Evolutionary conservation across 2,888 invertebrate genomes (phyloP).

Genomic region (Brenthis ino): DNA sequence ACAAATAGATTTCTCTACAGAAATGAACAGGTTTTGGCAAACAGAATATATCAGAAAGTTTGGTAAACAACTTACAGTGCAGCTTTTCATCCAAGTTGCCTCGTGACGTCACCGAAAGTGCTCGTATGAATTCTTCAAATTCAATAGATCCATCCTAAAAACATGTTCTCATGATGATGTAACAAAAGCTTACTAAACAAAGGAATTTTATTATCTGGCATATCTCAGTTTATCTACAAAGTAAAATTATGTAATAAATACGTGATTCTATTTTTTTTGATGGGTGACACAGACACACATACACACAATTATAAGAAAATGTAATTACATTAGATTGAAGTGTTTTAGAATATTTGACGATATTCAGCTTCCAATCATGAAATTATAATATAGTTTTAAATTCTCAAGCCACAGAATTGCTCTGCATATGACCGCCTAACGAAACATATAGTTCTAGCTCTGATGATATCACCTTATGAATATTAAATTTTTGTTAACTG

Average conservation of each 20-base stretch:
- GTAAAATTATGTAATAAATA: too few relatives aligned
- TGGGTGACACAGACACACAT: too few relatives aligned
- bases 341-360: too few relatives aligned
- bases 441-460: background rate
- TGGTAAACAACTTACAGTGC: conserved; percentile 89
- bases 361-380: too few relatives aligned
- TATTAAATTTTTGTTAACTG: conserved; percentile 42
- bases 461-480: conserved; percentile 38
- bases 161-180: background rate
- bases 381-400: background rate
- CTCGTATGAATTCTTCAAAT: conserved; percentile 99
- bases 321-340: too few relatives aligned
- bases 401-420: background rate
- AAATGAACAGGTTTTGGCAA: conserved; percentile 2
- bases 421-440: background rate
- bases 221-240: too few relatives aligned
- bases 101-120: conserved; percentile 98
- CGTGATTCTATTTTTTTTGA: too few relatives aligned
- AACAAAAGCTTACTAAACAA: too few relatives aligned
- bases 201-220: too few relatives aligned
- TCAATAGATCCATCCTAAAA: conserved; percentile 98
- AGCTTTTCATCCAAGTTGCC: conserved; percentile 99
- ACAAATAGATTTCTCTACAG: background rate
- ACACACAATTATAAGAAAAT: too few relatives aligned
- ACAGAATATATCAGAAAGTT: background rate